Base-by-base conservation (phyloP, 2,888 invertebrate genomes). In the Sthenelais limicola region DNA sequence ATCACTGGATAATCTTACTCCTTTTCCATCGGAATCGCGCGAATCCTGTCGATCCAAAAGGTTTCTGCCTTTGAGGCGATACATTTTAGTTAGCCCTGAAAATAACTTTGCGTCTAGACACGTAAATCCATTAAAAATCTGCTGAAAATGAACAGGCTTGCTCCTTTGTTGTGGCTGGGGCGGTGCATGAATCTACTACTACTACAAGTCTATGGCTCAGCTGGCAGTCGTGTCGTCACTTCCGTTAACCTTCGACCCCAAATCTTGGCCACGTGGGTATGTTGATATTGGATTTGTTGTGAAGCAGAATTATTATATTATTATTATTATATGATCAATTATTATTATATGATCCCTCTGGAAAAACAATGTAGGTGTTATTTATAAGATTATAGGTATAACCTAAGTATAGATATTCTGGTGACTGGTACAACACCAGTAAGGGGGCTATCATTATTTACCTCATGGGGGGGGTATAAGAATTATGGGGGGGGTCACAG, bases 141-240 rank as follows among this genome's bases (percentile, higher is more conserved):
- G 21, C 9, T 24, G 24, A 38, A 62, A 21, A 12, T 35, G 35
- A 26, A 21, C 35, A 15, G 21, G 26, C 5, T 2, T 3, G 5
- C 15, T 3, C 38, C 62, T 62, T 62, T 62, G 62, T 62, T 62
- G 21, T 21, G 62, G 9, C 26, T 26, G 15, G 15, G 43, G 15
- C 21, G 38, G 21, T 21, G 38, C 62, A 62, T 62, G 35, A 38
- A 38, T 24, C 38, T 7, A 33, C 38, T 3, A 5, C n/a, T n/a
- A n/a, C n/a, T n/a, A n/a, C n/a, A n/a, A n/a, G n/a, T n/a, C n/a
- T n/a, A n/a, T n/a, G n/a, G n/a, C 28, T 56, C 56, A 56, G 56
- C 56, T 56, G 56, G 56, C 32, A 21, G 56, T n/a, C 32, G 18
- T 62, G 62, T 38, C 62, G 62, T 62, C 62, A 62, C 38, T 38